Percentiles rank a stretch among this genome's conserved stretches.
phyloP scores from a whole-genome alignment of 2,113 vertebrate genomes.

The Gasterosteus aculeatus region DNA sequence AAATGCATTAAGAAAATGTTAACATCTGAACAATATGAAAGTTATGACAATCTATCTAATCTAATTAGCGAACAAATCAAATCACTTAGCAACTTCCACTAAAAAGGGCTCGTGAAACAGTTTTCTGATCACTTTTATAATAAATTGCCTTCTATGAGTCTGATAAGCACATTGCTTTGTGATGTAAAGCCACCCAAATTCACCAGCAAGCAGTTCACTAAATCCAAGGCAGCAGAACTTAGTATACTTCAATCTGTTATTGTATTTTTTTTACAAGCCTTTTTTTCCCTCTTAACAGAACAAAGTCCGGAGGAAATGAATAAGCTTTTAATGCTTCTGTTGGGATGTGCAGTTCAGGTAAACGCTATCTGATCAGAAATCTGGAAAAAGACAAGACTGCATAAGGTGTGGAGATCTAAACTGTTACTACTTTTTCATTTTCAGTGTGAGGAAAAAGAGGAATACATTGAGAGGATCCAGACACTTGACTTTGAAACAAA shows the following conservation, averaged over 20 bases:
- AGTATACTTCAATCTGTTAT: not conserved
- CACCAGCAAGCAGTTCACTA: constrained; percentile 7
- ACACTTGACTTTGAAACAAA: constrained; percentile 92
- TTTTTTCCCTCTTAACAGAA: constrained; percentile 75
- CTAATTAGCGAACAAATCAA: not conserved
- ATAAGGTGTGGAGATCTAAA: not conserved
- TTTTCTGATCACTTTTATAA: not conserved
- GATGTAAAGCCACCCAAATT: constrained; percentile 62
- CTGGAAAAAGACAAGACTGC: not conserved
- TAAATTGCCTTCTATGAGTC: constrained; percentile 44
- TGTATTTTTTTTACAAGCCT: constrained; percentile 26
- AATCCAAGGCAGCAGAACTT: constrained; percentile 33
- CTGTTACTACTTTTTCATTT: constrained; percentile 52
- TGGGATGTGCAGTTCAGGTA: constrained; percentile 97
- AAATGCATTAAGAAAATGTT: not conserved
- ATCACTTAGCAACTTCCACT: not conserved
- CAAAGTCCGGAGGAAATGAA: constrained; percentile 92
- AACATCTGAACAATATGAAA: not conserved
- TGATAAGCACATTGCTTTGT: constrained; percentile 39
- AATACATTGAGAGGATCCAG: constrained; percentile 94
- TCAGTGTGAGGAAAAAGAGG: constrained; percentile 94
- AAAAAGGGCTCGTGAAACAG: not conserved
- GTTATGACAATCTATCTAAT: not conserved
- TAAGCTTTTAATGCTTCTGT: constrained; percentile 89
- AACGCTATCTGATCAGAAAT: not conserved